Conservation (phyloP, 2,797 vertebrate species). For the Gymnocypris eckloni region DNA sequence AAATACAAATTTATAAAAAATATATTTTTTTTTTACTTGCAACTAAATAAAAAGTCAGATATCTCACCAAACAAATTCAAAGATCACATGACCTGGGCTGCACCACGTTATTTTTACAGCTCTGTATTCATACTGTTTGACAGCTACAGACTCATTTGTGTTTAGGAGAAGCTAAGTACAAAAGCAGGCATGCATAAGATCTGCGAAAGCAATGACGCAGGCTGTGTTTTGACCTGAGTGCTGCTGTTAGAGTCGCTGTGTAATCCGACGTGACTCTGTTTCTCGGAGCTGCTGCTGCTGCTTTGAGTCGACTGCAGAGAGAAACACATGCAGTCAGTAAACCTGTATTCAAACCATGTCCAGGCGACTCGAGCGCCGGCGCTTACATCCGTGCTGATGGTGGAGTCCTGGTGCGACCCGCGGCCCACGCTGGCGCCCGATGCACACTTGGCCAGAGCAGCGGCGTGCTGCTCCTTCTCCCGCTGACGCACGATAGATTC, state of each 20-base stretch:
- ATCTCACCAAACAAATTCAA: neutral
- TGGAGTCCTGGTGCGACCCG: slow-evolving; percentile 91
- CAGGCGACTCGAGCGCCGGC: neutral
- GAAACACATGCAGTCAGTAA: slow-evolving; percentile 43
- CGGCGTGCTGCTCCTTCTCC: slow-evolving; percentile 91
- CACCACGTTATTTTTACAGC: neutral
- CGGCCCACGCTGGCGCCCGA: slow-evolving; percentile 89
- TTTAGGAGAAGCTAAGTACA: neutral
- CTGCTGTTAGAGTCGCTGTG: slow-evolving; percentile 92
- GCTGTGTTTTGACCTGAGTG: slow-evolving; percentile 82
- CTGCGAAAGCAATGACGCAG: fast-evolving
- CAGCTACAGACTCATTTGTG: neutral
- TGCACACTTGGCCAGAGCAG: slow-evolving; percentile 91
- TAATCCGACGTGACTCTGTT: slow-evolving; percentile 81
- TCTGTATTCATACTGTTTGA: neutral
- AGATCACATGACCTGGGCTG: neutral
- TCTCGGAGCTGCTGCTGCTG: slow-evolving; percentile 86
- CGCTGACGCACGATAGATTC: slow-evolving; percentile 93
- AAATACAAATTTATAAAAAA: no score
- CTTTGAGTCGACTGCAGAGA: slow-evolving; percentile 89
- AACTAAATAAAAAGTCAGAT: neutral
- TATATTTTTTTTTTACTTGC: no score
- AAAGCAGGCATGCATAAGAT: neutral
- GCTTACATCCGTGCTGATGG: slow-evolving; percentile 91
- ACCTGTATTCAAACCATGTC: neutral